These are phyloP conservation scores for Penaeus japonicus DNA, from an alignment of 1,140 invertebrate genomes.

Conservation along the genomic window DNA sequence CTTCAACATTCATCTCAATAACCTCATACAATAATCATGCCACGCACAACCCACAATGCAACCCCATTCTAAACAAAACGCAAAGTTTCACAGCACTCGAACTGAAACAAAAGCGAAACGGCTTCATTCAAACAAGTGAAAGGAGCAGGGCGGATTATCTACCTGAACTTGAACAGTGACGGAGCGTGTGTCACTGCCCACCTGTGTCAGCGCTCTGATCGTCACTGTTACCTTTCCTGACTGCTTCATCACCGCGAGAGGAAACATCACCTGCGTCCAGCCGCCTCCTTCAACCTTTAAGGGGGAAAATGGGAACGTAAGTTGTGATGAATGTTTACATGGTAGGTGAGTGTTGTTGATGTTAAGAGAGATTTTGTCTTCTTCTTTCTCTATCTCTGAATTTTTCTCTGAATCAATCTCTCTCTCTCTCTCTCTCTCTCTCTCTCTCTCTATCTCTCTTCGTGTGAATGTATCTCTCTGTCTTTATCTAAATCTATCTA, in stretches of 20 bases:
- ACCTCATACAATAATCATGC: no score
- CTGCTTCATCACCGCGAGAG: conserved; percentile 63
- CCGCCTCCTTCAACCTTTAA: conserved; percentile 8
- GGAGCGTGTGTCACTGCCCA: conserved; percentile 58
- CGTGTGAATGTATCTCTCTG: no score
- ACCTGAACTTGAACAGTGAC: conserved; percentile 44
- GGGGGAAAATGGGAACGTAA: neutral
- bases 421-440: no score
- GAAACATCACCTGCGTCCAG: conserved; percentile 62
- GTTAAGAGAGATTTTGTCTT: neutral
- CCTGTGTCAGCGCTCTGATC: conserved; percentile 67
- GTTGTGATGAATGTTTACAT: neutral
- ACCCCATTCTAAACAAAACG: no score
- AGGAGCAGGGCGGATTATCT: neutral
- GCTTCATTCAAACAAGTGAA: neutral
- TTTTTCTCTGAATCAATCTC: no score
- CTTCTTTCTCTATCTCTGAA: no score
- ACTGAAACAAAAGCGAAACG: neutral
- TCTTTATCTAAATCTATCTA: no score
- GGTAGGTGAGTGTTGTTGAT: neutral
- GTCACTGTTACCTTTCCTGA: conserved; percentile 66
- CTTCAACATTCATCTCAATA: no score
- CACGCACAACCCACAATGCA: no score
- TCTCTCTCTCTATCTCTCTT: no score
- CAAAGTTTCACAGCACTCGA: no score